These are phyloP conservation scores for Nansenia antarctica DNA, from an alignment of 2,113 vertebrate genomes.

Conservation along the genomic window DNA sequence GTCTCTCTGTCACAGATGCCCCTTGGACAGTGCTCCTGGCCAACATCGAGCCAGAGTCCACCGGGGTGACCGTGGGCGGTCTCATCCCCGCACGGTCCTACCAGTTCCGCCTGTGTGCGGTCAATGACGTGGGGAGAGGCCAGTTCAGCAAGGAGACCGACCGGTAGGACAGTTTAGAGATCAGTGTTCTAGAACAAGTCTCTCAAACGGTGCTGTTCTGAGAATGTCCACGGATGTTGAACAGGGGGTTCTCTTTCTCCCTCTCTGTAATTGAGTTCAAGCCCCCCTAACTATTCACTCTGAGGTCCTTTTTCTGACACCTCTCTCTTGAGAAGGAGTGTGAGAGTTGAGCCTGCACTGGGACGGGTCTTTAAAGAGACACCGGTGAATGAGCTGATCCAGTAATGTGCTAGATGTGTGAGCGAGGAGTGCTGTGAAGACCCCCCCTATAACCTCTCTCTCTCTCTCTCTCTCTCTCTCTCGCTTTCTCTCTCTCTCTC, in stretches of 20 bases:
- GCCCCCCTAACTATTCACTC: not conserved
- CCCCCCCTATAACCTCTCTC: slow-evolving; percentile 22
- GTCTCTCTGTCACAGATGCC: slow-evolving; percentile 73
- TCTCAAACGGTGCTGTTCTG: too few relatives aligned
- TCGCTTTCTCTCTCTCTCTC: slow-evolving; percentile 29
- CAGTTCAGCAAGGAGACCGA: slow-evolving; percentile 97
- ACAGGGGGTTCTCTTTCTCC: too few relatives aligned
- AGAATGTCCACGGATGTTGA: too few relatives aligned
- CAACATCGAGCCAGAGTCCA: slow-evolving; percentile 86
- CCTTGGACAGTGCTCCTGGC: slow-evolving; percentile 92
- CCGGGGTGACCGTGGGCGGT: slow-evolving; percentile 81
- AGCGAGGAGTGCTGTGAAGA: slow-evolving; percentile 60
- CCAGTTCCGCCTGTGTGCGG: slow-evolving; percentile 93
- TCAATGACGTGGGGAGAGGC: slow-evolving; percentile 93
- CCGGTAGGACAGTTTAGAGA: slow-evolving; percentile 78
- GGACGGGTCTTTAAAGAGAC: slow-evolving; percentile 43
- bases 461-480: slow-evolving; percentile 24
- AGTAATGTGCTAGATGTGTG: slow-evolving; percentile 48
- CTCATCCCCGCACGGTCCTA: slow-evolving; percentile 93
- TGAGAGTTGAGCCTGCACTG: slow-evolving; percentile 37
- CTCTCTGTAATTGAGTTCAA: slow-evolving; percentile 48
- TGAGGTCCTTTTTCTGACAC: not conserved
- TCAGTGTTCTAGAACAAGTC: too few relatives aligned
- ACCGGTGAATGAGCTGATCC: slow-evolving; percentile 57
- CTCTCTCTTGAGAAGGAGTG: slow-evolving; percentile 19